These are phyloP conservation scores for Dynastes tityus DNA, from an alignment of 2,888 invertebrate species.

Conservation along the genomic window DNA sequence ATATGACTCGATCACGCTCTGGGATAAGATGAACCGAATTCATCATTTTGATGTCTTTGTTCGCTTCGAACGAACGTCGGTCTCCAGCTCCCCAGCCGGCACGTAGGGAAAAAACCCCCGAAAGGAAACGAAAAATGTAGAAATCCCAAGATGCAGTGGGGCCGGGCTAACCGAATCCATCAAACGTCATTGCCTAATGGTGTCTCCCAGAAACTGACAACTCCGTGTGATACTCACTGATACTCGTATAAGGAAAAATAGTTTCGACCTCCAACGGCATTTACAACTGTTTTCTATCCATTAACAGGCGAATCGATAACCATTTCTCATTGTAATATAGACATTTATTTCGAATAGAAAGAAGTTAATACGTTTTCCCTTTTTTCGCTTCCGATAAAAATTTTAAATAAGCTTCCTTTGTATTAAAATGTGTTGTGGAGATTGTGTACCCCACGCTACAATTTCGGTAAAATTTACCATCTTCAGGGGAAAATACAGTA, in stretches of 20 bases:
- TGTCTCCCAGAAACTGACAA: constrained; percentile 63
- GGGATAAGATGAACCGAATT: constrained; percentile 72
- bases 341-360: constrained; percentile 41
- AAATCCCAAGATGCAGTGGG: constrained; percentile 68
- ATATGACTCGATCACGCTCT: constrained; percentile 72
- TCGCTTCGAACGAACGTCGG: constrained; percentile 67
- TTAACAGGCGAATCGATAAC: constrained; percentile 43
- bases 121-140: constrained; percentile 66
- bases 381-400: constrained; percentile 8
- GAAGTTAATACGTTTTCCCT: not conserved
- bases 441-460: not conserved
- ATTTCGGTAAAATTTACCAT: not conserved
- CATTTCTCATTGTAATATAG: constrained; percentile 43
- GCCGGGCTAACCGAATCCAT: constrained; percentile 67
- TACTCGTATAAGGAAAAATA: constrained; percentile 48
- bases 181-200: constrained; percentile 69
- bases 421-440: not conserved
- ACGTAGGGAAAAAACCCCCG: constrained; percentile 50
- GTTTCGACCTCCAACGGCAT: constrained; percentile 47
- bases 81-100: constrained; percentile 51
- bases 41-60: constrained; percentile 73
- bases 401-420: constrained; percentile 8
- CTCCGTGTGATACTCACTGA: constrained; percentile 56
- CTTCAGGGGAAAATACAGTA: no score
- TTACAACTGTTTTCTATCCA: constrained; percentile 51